Conservation (phyloP, 1,140 invertebrate species). For the Sarcophaga peregrina region DNA sequence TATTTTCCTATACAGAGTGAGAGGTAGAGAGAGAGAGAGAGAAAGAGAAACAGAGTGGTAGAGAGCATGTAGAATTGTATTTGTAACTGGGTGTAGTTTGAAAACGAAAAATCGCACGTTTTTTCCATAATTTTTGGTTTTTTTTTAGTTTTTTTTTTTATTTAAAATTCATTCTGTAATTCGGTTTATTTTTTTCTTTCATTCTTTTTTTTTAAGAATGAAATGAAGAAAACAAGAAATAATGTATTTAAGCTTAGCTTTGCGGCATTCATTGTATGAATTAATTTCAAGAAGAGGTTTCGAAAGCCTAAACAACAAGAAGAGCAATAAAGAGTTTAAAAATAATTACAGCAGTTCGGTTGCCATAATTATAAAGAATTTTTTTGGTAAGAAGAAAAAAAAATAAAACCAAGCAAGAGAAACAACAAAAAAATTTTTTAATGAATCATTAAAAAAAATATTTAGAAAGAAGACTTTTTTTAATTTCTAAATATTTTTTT, state of each 20-base stretch:
- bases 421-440: background rate
- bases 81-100: slow-evolving; percentile 8
- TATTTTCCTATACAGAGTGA: background rate
- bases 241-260: too few species aligned
- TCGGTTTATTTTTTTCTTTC: too few species aligned
- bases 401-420: too few species aligned
- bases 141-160: background rate
- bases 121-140: background rate
- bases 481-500: too few species aligned
- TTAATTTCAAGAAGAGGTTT: too few species aligned
- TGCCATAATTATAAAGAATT: background rate
- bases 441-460: too few species aligned
- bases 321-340: background rate
- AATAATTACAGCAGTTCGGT: background rate
- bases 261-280: too few species aligned
- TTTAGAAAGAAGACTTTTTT: too few species aligned
- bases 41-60: background rate
- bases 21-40: background rate
- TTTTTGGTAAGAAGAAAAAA: background rate
- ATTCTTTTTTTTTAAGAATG: too few species aligned
- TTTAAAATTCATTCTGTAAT: too few species aligned
- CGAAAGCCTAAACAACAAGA: too few species aligned
- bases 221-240: too few species aligned
- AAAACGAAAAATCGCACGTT: slow-evolving; percentile 13
- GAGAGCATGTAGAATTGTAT: background rate